phyloP scores from a whole-genome alignment of 2,113 vertebrate species.

The Chloebia gouldiae region DNA sequence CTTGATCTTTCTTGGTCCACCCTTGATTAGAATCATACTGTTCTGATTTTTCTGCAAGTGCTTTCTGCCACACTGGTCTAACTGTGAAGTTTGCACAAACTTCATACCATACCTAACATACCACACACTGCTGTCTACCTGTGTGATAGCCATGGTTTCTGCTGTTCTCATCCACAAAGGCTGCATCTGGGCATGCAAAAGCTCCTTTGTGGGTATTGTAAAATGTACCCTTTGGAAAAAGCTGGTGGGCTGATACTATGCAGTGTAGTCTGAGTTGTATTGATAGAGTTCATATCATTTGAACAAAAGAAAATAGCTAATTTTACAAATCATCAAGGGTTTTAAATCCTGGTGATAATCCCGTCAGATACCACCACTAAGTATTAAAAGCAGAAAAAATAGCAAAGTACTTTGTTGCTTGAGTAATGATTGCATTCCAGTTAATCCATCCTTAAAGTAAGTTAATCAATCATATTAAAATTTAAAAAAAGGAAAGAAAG shows the following conservation, averaged over 20 bases:
- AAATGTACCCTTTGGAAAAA: background rate
- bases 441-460: background rate
- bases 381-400: background rate
- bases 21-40: background rate
- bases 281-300: background rate
- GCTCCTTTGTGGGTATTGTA: background rate
- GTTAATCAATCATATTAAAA: background rate
- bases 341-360: background rate
- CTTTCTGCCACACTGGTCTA: background rate
- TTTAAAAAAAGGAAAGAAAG: background rate
- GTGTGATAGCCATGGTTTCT: background rate
- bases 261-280: background rate
- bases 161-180: background rate
- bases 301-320: background rate
- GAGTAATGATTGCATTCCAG: background rate
- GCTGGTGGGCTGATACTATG: background rate
- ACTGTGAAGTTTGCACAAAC: background rate
- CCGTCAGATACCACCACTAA: background rate
- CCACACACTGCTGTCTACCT: background rate
- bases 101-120: background rate
- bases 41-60: background rate
- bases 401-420: background rate
- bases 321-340: background rate
- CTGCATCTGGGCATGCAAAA: background rate
- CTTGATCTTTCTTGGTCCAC: background rate